Evolutionary conservation across 2,888 invertebrate genomes (phyloP).

Genomic region (Sinodicranocentrus sp.): DNA sequence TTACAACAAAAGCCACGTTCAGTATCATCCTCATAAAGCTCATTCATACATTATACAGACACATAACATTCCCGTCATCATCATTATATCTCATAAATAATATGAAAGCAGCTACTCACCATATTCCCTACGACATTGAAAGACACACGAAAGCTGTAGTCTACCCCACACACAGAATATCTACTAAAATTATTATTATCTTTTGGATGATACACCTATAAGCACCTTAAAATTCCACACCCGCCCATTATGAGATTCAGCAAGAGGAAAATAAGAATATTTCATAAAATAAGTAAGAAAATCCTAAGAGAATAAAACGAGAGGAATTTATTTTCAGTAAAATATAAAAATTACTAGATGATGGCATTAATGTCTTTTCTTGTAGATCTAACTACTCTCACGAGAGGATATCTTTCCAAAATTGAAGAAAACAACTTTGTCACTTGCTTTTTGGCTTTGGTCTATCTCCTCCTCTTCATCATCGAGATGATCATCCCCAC

Average conservation of each 20-base stretch:
- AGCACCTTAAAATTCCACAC: conserved; percentile 19
- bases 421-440: conserved; percentile 55
- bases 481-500: conserved; percentile 29
- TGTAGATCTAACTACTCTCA: not conserved
- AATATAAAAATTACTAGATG: conserved; percentile 21
- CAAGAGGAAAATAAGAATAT: not conserved
- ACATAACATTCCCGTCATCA: conserved; percentile 59
- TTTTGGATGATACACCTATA: not conserved
- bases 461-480: conserved; percentile 53
- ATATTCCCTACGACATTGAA: conserved; percentile 13
- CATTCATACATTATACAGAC: conserved; percentile 41
- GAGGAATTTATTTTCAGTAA: not conserved
- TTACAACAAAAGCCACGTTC: conserved; percentile 32
- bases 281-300: not conserved
- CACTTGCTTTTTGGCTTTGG: conserved; percentile 45
- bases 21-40: conserved; percentile 39
- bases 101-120: conserved; percentile 34
- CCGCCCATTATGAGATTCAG: not conserved
- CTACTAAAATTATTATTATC: not conserved
- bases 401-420: not conserved
- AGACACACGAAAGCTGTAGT: not conserved
- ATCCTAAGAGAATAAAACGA: not conserved
- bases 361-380: conserved; percentile 4
- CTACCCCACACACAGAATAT: conserved; percentile 4
- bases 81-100: conserved; percentile 63